Conservation (phyloP, 1,140 invertebrate genomes). For the Drosophila lowei region DNA sequence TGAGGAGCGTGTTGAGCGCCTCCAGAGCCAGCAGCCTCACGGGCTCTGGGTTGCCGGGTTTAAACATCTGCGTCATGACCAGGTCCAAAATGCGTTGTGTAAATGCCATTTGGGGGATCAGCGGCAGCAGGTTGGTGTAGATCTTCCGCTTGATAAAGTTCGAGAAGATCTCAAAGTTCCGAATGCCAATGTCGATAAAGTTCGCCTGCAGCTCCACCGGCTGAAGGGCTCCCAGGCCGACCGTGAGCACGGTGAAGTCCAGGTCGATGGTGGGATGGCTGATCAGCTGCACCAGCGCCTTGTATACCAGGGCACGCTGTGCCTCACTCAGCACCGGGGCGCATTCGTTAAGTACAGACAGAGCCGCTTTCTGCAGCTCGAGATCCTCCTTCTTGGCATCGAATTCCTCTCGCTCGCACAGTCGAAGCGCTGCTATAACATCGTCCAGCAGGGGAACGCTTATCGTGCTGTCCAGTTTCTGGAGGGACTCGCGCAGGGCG, state of each 20-base stretch:
- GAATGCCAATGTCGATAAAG: constrained; percentile 64
- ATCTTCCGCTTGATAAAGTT: constrained; percentile 74
- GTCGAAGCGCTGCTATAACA: constrained; percentile 56
- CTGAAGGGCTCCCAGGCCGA: constrained; percentile 61
- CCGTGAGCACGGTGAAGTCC: constrained; percentile 59
- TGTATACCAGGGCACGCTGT: constrained; percentile 72
- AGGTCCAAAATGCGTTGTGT: constrained; percentile 70
- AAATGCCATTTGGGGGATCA: constrained; percentile 71
- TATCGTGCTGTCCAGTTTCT: constrained; percentile 39
- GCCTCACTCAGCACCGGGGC: constrained; percentile 58
- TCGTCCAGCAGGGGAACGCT: constrained; percentile 57
- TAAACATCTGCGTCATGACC: constrained; percentile 61
- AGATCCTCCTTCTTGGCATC: constrained; percentile 44
- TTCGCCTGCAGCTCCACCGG: constrained; percentile 74
- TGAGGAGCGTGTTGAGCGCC: constrained; percentile 60
- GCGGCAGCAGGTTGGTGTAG: constrained; percentile 61
- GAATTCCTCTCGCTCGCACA: constrained; percentile 46
- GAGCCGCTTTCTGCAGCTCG: constrained; percentile 63
- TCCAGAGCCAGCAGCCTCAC: constrained; percentile 58
- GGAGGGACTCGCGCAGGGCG: constrained; percentile 34
- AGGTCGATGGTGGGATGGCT: constrained; percentile 67
- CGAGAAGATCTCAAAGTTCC: constrained; percentile 68
- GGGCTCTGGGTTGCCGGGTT: constrained; percentile 19
- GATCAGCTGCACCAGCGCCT: constrained; percentile 63
- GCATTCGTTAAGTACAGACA: constrained; percentile 61